Percentiles rank a stretch among this genome's conserved stretches.
Evolutionary conservation across 2,113 vertebrate species (phyloP).

Genomic region (Chroicocephalus ridibundus): DNA sequence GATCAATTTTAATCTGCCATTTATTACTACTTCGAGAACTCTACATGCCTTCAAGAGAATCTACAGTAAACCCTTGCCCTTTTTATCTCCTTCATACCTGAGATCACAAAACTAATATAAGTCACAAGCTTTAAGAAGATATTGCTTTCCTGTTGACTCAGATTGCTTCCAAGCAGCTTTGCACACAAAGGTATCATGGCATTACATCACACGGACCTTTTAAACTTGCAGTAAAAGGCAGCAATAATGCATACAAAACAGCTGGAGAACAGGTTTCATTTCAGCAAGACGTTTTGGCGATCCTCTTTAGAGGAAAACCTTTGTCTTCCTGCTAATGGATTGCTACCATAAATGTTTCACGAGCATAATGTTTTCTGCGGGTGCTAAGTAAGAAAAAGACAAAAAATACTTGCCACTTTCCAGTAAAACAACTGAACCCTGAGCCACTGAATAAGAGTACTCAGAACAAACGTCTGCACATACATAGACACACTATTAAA

Average conservation of each 20-base stretch:
- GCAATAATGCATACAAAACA: constrained; percentile 22
- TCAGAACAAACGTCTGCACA: not conserved
- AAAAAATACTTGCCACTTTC: not conserved
- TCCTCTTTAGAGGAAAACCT: not conserved
- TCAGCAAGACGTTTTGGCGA: not conserved
- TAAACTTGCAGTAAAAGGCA: constrained; percentile 1
- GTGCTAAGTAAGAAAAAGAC: not conserved
- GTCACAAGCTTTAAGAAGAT: constrained; percentile 46
- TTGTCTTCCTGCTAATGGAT: constrained; percentile 15
- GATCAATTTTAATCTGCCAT: constrained; percentile 40
- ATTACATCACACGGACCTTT: constrained; percentile 1
- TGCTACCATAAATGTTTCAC: constrained; percentile 21
- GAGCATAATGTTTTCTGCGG: not conserved
- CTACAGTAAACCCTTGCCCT: constrained; percentile 51
- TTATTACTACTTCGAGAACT: constrained; percentile 50
- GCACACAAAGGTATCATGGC: constrained; percentile 35
- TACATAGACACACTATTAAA: not conserved
- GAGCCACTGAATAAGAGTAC: not conserved
- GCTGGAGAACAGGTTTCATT: not conserved
- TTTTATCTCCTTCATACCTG: constrained; percentile 53
- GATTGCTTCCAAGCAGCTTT: constrained; percentile 30
- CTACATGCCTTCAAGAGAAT: constrained; percentile 25
- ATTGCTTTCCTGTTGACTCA: constrained; percentile 42
- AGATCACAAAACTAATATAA: constrained; percentile 60
- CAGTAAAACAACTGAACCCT: constrained; percentile 13